Base-by-base conservation (phyloP, 2,113 vertebrate species). In the Vimba vimba region DNA sequence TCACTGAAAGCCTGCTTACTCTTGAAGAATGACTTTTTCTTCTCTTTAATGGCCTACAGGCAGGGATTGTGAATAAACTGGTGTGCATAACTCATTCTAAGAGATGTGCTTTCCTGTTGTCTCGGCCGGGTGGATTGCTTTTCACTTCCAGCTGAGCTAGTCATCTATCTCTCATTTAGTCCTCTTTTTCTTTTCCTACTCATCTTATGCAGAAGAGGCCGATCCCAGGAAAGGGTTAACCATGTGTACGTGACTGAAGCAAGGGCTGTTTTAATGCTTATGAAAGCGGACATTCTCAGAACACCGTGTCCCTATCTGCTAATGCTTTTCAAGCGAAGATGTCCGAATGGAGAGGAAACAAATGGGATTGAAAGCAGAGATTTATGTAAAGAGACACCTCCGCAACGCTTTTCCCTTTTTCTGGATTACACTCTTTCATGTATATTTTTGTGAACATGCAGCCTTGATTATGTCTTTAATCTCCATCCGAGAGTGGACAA, bases 251-350 rank as follows among this genome's bases (percentile, higher is more conserved):
- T 87, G 89, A 89, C 86, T 84, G 89, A 90, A 87, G 76, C 43
- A 17, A 68, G 69, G 85, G 27, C 13, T 81, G 68, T 50, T 64
- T 84, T 85, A 87, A 82, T 81, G 33, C 86, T 93, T 92, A 88
- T 91, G 84, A 93, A 92, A 91, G 75, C 68, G 68, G 64, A 13
- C 73, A 76, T 68, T 81, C 59, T 57, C 57, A 50, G 88, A 91
- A 91, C 88, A 91, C 89, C 76, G 82, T 87, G 91, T 91, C 69
- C 82, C 30, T 59, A 47, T 91, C 84, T 87, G 79, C 52, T 92
- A 89, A 86, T 85, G 74, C 82, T 80, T 7, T 64, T 91, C 74
- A 60, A 85, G 84, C 81, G 11, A 75, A 85, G 76, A 87, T 82
- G 77, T 75, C 33, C 47, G 57, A 83, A 75, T 79, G 27, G 47